Base-by-base conservation (phyloP, 2,113 vertebrate species). In the Serinus canaria region DNA sequence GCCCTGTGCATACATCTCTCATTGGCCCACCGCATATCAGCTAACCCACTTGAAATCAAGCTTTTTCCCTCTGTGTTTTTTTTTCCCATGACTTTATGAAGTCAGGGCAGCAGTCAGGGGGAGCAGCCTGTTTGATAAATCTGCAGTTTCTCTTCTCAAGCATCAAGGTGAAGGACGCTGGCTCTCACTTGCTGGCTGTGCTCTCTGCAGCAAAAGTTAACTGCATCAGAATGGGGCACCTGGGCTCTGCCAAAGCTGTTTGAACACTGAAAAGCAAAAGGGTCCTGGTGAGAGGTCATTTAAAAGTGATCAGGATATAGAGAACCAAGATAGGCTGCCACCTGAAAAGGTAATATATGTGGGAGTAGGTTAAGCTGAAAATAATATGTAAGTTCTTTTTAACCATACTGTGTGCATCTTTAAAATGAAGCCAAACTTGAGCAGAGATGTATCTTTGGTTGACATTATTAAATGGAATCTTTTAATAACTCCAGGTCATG, bases 151-250 rank as follows among this genome's bases (percentile, higher is more conserved):
- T 74, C 24, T 58, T 56, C 52, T 67, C 31, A 59, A 77, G 30
- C 56, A 74, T 52, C 79, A 55, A 35, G 39, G 44, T 44, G 64
- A 90, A 28, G 0, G 4, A 63, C 2, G 1, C 6, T 83, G 50
- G 13, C 46, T 74, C n/a, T 62, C 4, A 0, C 4, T 69, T 80
- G 30, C 60, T 81, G 1, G 0, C 15, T 2, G 1, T 35, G 15
- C 67, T 87, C 19, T 70, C 81, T 52, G 22, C 31, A 59, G 17
- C 27, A 78, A 13, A 74, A 83, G 23, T 56, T 62, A 58, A n/a
- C 50, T 28, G 21, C 59, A 60, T 47, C 62, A 75, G 52, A 91
- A 64, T 5, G 0, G 17, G 39, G 72, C 44, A 13, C 47, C 23
- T 50, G 7, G 19, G 22, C 41, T 50, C 10, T 67, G 25, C 52